These are phyloP conservation scores for Leucania comma DNA, from an alignment of 2,888 invertebrate genomes.

Conservation along the genomic window DNA sequence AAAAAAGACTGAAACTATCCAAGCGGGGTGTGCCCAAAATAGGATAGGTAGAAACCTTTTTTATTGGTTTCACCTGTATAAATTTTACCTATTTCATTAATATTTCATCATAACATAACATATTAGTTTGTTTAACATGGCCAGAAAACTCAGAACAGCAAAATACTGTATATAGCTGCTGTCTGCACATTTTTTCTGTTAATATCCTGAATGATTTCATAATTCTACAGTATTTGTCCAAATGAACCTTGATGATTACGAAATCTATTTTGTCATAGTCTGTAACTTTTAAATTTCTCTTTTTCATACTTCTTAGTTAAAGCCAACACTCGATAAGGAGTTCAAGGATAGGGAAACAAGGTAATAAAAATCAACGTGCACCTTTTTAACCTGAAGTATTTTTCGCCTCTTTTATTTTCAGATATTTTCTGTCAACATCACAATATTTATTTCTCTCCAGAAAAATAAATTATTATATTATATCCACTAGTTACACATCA, in stretches of 20 bases:
- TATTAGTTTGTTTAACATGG: slow-evolving; percentile 11
- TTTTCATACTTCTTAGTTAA: slow-evolving; percentile 53
- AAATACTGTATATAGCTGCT: slow-evolving; percentile 11
- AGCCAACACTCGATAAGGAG: slow-evolving; percentile 73
- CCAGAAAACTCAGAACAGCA: background rate
- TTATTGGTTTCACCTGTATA: too few relatives aligned
- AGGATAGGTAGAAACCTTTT: too few relatives aligned
- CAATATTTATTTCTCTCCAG: slow-evolving; percentile 78
- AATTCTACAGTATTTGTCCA: slow-evolving; percentile 1
- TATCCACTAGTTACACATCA: slow-evolving; percentile 76
- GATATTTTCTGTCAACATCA: slow-evolving; percentile 76
- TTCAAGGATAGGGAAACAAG: slow-evolving; percentile 61
- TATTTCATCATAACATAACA: background rate
- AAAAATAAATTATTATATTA: slow-evolving; percentile 77
- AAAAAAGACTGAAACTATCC: too few relatives aligned
- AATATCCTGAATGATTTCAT: slow-evolving; percentile 16
- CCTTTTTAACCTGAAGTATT: slow-evolving; percentile 82
- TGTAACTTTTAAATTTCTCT: background rate
- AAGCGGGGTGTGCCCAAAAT: too few relatives aligned
- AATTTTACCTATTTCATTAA: too few relatives aligned
- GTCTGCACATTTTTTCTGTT: slow-evolving; percentile 12
- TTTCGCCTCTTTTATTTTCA: slow-evolving; percentile 73
- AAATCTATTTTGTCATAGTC: background rate
- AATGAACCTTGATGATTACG: slow-evolving; percentile 4
- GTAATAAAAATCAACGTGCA: slow-evolving; percentile 85